Conservation (phyloP, 2,797 vertebrate genomes). For the Gallinago solitaria region DNA sequence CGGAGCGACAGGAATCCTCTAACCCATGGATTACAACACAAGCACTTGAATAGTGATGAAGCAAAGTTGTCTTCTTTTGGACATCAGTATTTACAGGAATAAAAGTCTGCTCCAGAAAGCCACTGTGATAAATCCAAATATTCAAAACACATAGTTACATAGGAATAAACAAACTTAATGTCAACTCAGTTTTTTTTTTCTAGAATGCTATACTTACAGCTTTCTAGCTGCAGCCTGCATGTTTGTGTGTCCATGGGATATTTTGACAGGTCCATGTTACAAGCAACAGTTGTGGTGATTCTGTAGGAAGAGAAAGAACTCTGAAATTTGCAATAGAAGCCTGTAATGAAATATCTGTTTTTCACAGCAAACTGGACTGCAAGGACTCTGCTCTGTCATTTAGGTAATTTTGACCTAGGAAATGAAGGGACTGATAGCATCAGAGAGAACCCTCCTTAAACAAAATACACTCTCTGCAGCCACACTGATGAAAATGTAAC, state of each 20-base stretch:
- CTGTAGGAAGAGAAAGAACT: constrained; percentile 54
- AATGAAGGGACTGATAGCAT: background rate
- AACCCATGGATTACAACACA: background rate
- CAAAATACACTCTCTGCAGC: background rate
- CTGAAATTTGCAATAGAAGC: background rate
- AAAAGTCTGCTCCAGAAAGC: background rate
- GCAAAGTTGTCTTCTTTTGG: background rate
- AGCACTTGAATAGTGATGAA: background rate
- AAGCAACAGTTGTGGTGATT: constrained; percentile 82
- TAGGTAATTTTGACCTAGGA: background rate
- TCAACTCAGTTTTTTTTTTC: background rate
- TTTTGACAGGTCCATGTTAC: constrained; percentile 84
- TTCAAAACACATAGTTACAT: background rate
- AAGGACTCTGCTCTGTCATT: background rate
- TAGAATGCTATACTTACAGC: constrained; percentile 75
- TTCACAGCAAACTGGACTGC: background rate
- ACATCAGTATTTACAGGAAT: background rate
- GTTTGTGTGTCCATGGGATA: constrained; percentile 84
- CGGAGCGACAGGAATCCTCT: background rate
- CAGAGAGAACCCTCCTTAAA: background rate
- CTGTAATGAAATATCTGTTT: background rate
- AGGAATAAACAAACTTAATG: background rate
- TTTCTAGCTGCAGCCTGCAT: constrained; percentile 80
- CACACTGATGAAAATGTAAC: background rate
- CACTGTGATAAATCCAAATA: background rate